A percentile compares a stretch with the other conserved stretches of the same genome.
Evolutionary conservation across 2,113 vertebrate species (phyloP).

Genomic region (Cairina moschata): DNA sequence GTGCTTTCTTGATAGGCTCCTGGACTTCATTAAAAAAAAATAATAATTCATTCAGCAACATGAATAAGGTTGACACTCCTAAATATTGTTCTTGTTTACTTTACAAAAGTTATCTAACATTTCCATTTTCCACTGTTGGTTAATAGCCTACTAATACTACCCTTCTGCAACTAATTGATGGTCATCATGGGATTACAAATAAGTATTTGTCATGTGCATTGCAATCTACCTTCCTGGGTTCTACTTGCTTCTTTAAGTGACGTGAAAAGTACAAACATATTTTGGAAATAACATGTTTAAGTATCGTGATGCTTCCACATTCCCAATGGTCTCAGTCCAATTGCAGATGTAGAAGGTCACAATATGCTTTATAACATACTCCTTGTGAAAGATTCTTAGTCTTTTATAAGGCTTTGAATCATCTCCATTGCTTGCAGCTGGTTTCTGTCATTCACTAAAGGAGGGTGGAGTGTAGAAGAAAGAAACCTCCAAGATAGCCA

Average conservation of each 20-base stretch:
- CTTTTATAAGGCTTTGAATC: neutral
- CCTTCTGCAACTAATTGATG: neutral
- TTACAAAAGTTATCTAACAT: neutral
- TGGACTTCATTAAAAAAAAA: neutral
- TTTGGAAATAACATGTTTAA: neutral
- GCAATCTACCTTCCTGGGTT: neutral
- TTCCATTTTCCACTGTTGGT: neutral
- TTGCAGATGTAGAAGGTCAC: neutral
- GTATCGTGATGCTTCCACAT: neutral
- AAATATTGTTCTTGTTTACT: neutral
- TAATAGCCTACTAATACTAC: neutral
- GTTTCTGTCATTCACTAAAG: neutral
- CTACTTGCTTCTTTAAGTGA: neutral
- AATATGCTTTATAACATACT: neutral
- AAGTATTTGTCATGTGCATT: neutral
- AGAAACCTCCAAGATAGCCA: neutral
- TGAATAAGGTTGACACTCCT: neutral
- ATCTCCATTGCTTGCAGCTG: neutral
- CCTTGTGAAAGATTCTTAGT: neutral
- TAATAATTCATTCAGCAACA: neutral
- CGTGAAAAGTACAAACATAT: neutral
- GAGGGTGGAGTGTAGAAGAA: neutral
- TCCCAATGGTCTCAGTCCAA: neutral
- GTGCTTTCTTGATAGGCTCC: neutral
- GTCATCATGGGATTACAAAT: neutral